These are phyloP conservation scores for Craterocephalus amniculus DNA, from an alignment of 2,797 vertebrate genomes.

Conservation along the genomic window DNA sequence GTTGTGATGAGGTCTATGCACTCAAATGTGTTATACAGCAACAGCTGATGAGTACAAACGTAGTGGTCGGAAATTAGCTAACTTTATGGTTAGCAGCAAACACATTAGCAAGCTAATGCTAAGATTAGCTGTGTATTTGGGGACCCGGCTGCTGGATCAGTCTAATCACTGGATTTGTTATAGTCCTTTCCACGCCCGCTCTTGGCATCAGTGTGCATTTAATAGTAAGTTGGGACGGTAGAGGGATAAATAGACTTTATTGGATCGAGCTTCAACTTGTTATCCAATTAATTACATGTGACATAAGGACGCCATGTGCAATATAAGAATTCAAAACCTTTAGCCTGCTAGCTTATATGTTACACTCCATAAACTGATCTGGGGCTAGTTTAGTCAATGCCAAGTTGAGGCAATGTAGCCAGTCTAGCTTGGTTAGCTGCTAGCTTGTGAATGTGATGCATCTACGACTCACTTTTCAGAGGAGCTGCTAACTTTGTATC, in stretches of 20 bases:
- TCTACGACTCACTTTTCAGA: slow-evolving; percentile 7
- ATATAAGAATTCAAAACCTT: slow-evolving; percentile 21
- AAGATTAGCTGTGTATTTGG: slow-evolving; percentile 49
- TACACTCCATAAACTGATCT: slow-evolving; percentile 27
- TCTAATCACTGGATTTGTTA: slow-evolving; percentile 49
- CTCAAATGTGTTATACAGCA: not conserved
- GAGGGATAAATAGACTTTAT: fast-evolving
- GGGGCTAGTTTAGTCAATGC: slow-evolving; percentile 30
- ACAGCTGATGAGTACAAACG: not conserved
- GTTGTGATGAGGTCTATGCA: fast-evolving
- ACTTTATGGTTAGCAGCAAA: slow-evolving; percentile 58
- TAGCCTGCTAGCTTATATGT: slow-evolving; percentile 36
- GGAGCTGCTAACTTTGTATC: not conserved
- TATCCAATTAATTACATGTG: not conserved
- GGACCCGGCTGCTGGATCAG: slow-evolving; percentile 41
- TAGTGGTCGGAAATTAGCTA: slow-evolving; percentile 12
- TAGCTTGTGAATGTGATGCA: slow-evolving; percentile 34
- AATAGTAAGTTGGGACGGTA: not conserved
- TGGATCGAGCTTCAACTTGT: not conserved
- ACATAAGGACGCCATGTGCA: slow-evolving; percentile 13
- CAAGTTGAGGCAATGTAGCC: slow-evolving; percentile 8
- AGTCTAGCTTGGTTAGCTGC: slow-evolving; percentile 39
- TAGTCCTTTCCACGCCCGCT: not conserved
- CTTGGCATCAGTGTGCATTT: not conserved
- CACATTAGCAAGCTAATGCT: slow-evolving; percentile 68